These are phyloP conservation scores for Agrypnus murinus DNA, from an alignment of 2,888 invertebrate genomes.

Conservation along the genomic window DNA sequence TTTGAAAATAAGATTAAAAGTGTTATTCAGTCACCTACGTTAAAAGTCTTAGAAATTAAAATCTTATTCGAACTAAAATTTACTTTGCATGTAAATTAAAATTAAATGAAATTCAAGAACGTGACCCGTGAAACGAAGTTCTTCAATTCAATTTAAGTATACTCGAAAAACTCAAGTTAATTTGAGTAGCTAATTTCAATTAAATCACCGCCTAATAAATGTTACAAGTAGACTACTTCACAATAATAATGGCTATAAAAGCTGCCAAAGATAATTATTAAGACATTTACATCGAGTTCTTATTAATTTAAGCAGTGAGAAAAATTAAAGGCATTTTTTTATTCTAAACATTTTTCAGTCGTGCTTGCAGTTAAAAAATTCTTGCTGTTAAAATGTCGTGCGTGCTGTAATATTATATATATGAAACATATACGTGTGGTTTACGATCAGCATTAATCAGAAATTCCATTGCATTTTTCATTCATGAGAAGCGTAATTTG, in stretches of 20 bases:
- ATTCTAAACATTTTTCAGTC: not conserved
- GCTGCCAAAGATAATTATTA: no score
- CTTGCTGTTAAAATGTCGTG: conserved; percentile 3
- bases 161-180: conserved; percentile 30
- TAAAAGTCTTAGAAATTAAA: conserved; percentile 24
- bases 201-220: conserved; percentile 1
- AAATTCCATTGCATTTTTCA: conserved; percentile 19
- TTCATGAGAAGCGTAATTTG: conserved; percentile 23
- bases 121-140: conserved; percentile 29
- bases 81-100: conserved; percentile 39
- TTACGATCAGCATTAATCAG: conserved; percentile 19
- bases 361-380: not conserved
- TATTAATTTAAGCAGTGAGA: no score
- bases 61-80: conserved; percentile 35
- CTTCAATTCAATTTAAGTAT: conserved; percentile 32
- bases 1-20: conserved; percentile 19
- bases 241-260: no score
- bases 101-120: conserved; percentile 35
- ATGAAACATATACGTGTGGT: not conserved
- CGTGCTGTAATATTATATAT: conserved; percentile 9
- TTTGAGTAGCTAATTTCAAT: conserved; percentile 31
- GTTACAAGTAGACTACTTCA: not conserved
- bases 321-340: not conserved
- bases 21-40: conserved; percentile 19
- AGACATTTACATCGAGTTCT: no score